A percentile compares a stretch with the other conserved stretches of the same genome.
Evolutionary conservation across 2,113 vertebrate species (phyloP).

Genomic region (Muscicapa adusta): DNA sequence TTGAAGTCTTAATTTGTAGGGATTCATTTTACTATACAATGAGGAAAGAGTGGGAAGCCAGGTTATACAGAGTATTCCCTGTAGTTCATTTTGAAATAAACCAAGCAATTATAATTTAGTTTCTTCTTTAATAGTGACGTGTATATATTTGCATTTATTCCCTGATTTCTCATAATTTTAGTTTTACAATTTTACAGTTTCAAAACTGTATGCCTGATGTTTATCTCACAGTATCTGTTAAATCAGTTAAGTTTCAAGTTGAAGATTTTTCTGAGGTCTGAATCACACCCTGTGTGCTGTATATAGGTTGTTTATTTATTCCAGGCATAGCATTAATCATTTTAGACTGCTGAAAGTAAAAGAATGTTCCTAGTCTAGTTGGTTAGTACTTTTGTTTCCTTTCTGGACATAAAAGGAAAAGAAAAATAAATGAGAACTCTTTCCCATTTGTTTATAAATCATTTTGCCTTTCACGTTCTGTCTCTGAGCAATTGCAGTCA

Average conservation of each 20-base stretch:
- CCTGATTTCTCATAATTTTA: not conserved
- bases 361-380: not conserved
- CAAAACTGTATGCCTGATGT: not conserved
- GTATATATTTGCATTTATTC: not conserved
- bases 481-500: not conserved
- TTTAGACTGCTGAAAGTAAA: not conserved
- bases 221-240: not conserved
- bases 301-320: not conserved
- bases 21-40: not conserved
- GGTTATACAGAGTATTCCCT: not conserved
- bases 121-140: not conserved
- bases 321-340: not conserved
- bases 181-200: too few species aligned
- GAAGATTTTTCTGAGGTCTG: not conserved
- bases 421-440: not conserved
- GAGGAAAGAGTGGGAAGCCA: not conserved
- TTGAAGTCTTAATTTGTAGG: not conserved
- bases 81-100: not conserved
- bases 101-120: not conserved
- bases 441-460: not conserved
- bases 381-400: not conserved
- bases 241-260: not conserved
- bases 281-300: not conserved
- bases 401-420: not conserved
- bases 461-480: constrained; percentile 13